These are phyloP conservation scores for Macrochelys suwanniensis DNA, from an alignment of 2,797 vertebrate genomes.

Conservation along the genomic window DNA sequence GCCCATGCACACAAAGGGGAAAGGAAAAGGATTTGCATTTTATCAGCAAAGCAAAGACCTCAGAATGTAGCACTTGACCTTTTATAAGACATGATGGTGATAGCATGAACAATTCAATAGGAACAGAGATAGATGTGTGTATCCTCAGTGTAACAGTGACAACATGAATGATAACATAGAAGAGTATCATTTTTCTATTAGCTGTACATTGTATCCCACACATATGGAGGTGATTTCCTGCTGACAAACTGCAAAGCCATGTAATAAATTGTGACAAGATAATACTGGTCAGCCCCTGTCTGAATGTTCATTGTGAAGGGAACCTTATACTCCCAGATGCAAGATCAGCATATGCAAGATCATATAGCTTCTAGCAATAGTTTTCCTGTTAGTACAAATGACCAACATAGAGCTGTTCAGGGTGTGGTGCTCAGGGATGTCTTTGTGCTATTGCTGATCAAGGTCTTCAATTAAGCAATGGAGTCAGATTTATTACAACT, in stretches of 20 bases:
- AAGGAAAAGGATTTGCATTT: conserved; percentile 54
- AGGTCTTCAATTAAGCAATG: background rate
- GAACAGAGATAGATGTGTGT: conserved; percentile 17
- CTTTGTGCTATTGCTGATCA: background rate
- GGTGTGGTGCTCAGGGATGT: background rate
- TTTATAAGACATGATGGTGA: background rate
- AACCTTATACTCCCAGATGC: background rate
- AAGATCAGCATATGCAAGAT: background rate
- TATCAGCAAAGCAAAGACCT: conserved; percentile 31
- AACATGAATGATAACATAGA: background rate
- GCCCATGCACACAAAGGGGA: background rate
- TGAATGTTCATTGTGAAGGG: background rate
- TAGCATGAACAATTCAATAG: background rate
- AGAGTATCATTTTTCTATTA: background rate
- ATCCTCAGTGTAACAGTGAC: background rate
- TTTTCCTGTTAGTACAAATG: background rate
- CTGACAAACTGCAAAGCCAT: background rate
- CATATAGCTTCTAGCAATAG: background rate
- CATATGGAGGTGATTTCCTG: background rate
- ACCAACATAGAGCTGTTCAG: background rate
- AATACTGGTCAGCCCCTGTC: background rate
- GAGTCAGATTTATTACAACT: background rate
- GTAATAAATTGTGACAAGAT: background rate
- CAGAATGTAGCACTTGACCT: conserved; percentile 12
- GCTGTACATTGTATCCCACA: background rate